These are phyloP conservation scores for Diachrysia chrysitis DNA, from an alignment of 2,888 invertebrate genomes.

Conservation along the genomic window DNA sequence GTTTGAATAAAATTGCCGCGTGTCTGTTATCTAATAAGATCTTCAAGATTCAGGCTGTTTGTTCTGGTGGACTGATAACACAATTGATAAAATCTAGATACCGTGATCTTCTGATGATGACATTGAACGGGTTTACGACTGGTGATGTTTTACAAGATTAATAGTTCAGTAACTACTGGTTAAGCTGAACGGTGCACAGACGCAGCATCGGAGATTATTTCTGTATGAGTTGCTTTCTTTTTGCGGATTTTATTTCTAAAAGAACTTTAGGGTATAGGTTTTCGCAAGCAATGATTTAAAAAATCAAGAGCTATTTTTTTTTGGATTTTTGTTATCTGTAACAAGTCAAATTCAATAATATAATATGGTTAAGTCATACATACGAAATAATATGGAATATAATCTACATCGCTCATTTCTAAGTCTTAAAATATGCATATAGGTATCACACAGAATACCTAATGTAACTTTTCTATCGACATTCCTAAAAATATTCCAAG, in stretches of 20 bases:
- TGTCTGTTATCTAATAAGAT: conserved; percentile 16
- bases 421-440: background rate
- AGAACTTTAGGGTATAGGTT: no score
- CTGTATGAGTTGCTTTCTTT: no score
- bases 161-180: background rate
- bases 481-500: background rate
- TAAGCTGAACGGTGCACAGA: no score
- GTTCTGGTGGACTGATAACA: conserved; percentile 22
- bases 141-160: background rate
- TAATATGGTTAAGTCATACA: no score
- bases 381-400: no score
- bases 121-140: background rate
- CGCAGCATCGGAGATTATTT: no score
- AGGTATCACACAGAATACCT: background rate
- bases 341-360: no score
- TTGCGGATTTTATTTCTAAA: no score
- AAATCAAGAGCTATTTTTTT: no score
- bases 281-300: no score
- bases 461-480: background rate
- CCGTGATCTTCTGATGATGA: background rate
- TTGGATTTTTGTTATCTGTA: no score
- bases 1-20: conserved; percentile 29
- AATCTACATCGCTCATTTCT: no score
- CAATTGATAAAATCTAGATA: conserved; percentile 36
- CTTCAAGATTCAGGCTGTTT: conserved; percentile 23